Evolutionary conservation across 2,888 invertebrate genomes (phyloP).

Genomic region (Oscheius sp.): DNA sequence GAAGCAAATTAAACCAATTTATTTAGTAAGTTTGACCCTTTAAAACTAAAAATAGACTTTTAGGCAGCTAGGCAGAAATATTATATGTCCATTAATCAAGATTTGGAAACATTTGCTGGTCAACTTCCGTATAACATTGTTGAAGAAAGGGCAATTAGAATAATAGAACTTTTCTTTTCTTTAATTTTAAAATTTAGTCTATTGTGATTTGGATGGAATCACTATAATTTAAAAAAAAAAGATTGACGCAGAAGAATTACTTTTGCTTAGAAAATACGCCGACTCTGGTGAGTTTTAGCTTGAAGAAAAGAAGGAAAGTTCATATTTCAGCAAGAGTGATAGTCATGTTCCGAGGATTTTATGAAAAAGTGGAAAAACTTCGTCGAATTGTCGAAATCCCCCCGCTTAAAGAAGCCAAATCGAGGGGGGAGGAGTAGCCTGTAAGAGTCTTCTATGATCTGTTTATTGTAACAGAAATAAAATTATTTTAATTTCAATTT

Average conservation of each 20-base stretch:
- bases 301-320: background rate
- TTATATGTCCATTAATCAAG: background rate
- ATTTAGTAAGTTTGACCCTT: background rate
- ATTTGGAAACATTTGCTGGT: background rate
- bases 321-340: background rate
- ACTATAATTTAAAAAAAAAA: background rate
- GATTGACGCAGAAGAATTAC: background rate
- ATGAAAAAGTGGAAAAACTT: background rate
- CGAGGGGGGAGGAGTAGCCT: background rate
- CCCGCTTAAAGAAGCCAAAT: background rate
- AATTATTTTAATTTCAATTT: no score
- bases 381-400: background rate
- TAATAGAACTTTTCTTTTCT: background rate
- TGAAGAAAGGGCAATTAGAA: background rate
- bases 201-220: background rate
- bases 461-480: no score
- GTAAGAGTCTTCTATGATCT: no score
- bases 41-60: background rate
- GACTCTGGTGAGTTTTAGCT: background rate
- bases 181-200: background rate
- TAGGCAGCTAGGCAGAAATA: background rate
- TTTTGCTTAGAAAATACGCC: background rate
- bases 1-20: background rate
- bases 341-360: background rate
- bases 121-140: background rate